These are phyloP conservation scores for Gadus chalcogrammus DNA, from an alignment of 2,113 vertebrate genomes.

Conservation along the genomic window DNA sequence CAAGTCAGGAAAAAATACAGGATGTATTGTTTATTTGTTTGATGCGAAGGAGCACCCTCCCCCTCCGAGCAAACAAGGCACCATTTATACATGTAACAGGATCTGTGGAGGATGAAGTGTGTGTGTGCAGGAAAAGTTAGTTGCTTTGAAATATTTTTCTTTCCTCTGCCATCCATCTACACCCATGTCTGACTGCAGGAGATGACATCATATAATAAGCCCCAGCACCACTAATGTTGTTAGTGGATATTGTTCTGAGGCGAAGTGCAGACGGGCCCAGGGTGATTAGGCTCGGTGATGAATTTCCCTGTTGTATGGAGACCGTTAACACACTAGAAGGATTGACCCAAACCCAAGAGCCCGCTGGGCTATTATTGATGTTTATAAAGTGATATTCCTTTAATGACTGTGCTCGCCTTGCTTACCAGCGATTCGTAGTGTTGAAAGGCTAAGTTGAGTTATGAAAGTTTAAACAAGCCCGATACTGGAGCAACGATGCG, in stretches of 20 bases:
- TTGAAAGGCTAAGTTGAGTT: too few relatives aligned
- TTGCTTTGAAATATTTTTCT: slow-evolving; percentile 49
- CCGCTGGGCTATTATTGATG: slow-evolving; percentile 68
- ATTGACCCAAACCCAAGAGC: slow-evolving; percentile 63
- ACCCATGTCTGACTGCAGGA: slow-evolving; percentile 56
- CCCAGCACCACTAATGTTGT: slow-evolving; percentile 58
- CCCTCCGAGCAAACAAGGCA: too few relatives aligned
- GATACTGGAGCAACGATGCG: too few relatives aligned
- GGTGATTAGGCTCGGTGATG: slow-evolving; percentile 70
- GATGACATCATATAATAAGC: slow-evolving; percentile 68
- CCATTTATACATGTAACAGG: too few relatives aligned
- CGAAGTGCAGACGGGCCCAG: slow-evolving; percentile 57
- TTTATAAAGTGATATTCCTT: slow-evolving; percentile 53
- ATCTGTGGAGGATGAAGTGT: background rate
- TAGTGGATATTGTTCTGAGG: slow-evolving; percentile 73
- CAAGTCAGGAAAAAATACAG: too few relatives aligned
- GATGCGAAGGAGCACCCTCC: too few relatives aligned
- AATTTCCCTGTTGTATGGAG: slow-evolving; percentile 73
- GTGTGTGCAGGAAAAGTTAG: background rate
- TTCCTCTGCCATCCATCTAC: slow-evolving; percentile 61
- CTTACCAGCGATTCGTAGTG: too few relatives aligned
- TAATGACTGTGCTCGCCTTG: slow-evolving; percentile 52
- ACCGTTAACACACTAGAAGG: slow-evolving; percentile 63
- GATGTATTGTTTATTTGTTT: too few relatives aligned
- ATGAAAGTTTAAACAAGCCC: too few relatives aligned